Conservation (phyloP, 2,113 vertebrate species). For the Petaurus breviceps region DNA sequence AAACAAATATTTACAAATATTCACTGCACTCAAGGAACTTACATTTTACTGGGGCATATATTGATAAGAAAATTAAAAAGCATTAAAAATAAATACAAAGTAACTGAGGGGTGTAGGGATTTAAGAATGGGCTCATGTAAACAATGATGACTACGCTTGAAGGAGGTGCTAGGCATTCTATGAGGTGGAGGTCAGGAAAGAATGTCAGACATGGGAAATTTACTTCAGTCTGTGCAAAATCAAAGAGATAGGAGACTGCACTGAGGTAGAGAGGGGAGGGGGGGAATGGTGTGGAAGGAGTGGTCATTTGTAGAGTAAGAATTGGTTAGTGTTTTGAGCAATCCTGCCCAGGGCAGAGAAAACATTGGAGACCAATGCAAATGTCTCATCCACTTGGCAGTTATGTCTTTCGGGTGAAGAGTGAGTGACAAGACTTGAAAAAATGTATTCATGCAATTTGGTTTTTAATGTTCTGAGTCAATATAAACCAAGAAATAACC, state of each 20-base stretch:
- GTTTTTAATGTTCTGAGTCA: neutral
- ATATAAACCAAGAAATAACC: neutral
- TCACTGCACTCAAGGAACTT: no score
- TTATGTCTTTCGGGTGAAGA: neutral
- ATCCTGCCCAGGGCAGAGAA: fast-evolving
- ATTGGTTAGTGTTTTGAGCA: neutral
- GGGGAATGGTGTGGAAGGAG: no score
- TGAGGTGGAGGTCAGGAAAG: neutral
- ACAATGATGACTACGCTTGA: no score
- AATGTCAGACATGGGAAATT: neutral
- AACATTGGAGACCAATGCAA: neutral
- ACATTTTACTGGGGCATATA: no score
- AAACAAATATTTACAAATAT: no score
- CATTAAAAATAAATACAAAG: neutral
- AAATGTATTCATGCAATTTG: neutral
- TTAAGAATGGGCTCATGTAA: neutral
- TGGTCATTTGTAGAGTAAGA: neutral
- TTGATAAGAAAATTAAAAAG: no score
- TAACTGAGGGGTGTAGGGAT: neutral
- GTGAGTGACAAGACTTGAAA: neutral
- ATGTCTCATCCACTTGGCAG: neutral
- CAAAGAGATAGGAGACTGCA: neutral
- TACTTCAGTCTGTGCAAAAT: neutral
- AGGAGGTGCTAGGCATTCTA: neutral
- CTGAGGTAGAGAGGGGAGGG: neutral